phyloP scores from a whole-genome alignment of 1,140 invertebrate genomes.

The Gyrodactylus salaris region DNA sequence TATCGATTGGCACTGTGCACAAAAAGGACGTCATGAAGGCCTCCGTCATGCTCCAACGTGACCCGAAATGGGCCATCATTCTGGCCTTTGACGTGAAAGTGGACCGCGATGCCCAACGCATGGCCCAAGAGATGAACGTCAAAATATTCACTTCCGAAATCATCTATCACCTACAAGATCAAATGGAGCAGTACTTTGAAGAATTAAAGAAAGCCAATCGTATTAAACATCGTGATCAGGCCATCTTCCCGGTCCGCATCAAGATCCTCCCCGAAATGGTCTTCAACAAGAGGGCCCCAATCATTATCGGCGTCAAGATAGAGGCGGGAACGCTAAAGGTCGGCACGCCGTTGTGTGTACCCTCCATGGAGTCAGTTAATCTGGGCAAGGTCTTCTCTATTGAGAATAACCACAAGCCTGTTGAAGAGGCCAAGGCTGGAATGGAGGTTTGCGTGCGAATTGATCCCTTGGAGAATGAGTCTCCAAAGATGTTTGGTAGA shows the following conservation, averaged over 20 bases:
- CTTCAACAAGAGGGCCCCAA: slow-evolving; percentile 87
- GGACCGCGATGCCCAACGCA: slow-evolving; percentile 73
- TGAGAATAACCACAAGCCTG: slow-evolving; percentile 38
- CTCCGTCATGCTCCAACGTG: slow-evolving; percentile 90
- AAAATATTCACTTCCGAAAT: slow-evolving; percentile 96
- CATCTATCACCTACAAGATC: slow-evolving; percentile 96
- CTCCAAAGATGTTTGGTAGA: slow-evolving; percentile 81
- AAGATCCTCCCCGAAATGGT: slow-evolving; percentile 51
- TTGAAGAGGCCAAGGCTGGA: slow-evolving; percentile 64
- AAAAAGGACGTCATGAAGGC: slow-evolving; percentile 98
- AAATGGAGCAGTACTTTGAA: slow-evolving; percentile 67
- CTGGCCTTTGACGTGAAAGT: slow-evolving; percentile 96
- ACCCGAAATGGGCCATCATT: slow-evolving; percentile 76
- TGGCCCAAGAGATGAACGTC: slow-evolving; percentile 65
- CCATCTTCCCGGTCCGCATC: slow-evolving; percentile 87
- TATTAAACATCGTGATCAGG: slow-evolving; percentile 62
- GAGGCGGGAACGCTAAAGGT: slow-evolving; percentile 75
- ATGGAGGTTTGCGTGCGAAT: slow-evolving; percentile 96
- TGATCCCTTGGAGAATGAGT: slow-evolving; percentile 63
- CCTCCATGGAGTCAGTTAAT: slow-evolving; percentile 45
- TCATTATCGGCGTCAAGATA: slow-evolving; percentile 69
- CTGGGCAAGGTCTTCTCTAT: slow-evolving; percentile 73
- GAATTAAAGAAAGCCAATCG: slow-evolving; percentile 64
- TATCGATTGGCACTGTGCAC: slow-evolving; percentile 92
- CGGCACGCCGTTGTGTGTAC: slow-evolving; percentile 81